Percentiles rank a stretch among this genome's conserved stretches.
phyloP scores from a whole-genome alignment of 2,888 invertebrate species.

The Yponomeuta plumbellus region DNA sequence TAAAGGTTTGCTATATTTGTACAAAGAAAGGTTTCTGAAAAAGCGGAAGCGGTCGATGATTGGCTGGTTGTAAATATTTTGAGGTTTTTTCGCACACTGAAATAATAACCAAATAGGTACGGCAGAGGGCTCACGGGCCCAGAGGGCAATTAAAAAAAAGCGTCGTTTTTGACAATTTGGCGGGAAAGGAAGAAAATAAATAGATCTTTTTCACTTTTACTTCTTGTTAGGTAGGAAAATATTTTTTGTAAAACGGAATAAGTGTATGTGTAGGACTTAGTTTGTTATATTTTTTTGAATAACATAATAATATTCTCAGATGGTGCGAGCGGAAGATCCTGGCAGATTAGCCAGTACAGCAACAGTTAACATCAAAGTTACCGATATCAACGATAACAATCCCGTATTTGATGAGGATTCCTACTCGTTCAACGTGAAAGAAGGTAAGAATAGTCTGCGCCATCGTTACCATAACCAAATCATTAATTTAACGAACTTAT shows the following conservation, averaged over 20 bases:
- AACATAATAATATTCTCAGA: conserved; percentile 54
- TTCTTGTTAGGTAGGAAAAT: too few relatives aligned
- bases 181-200: too few relatives aligned
- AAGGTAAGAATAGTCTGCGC: conserved; percentile 64
- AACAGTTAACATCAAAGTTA: conserved; percentile 91
- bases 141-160: too few relatives aligned
- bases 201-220: too few relatives aligned
- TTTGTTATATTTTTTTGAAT: neutral
- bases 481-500: too few relatives aligned
- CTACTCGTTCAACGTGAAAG: conserved; percentile 88
- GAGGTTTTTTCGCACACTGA: neutral
- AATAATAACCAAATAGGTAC: neutral
- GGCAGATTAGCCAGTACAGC: conserved; percentile 88
- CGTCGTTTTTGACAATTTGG: too few relatives aligned
- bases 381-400: conserved; percentile 94
- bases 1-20: neutral
- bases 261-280: too few relatives aligned
- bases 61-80: neutral
- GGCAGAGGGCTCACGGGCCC: too few relatives aligned
- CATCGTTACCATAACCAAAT: too few relatives aligned
- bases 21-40: neutral
- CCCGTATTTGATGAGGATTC: conserved; percentile 90
- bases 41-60: too few relatives aligned
- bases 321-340: conserved; percentile 90
- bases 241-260: too few relatives aligned